Evolutionary conservation across 1,140 invertebrate species (phyloP).

Genomic region (Heterodera carotae): DNA sequence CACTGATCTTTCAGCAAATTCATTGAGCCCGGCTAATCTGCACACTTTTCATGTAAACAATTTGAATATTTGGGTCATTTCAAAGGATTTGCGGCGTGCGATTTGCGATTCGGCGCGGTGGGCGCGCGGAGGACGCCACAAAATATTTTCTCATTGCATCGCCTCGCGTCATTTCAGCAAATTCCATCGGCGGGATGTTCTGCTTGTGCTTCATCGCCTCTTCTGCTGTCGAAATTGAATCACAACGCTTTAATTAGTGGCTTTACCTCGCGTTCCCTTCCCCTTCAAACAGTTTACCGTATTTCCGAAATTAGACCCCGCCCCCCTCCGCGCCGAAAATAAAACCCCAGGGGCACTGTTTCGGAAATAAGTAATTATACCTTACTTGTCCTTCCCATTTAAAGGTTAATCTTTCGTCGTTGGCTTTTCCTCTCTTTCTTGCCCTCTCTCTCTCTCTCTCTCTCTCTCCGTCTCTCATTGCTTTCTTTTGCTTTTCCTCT

Average conservation of each 20-base stretch:
- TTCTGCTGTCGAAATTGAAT: too few relatives aligned
- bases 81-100: neutral
- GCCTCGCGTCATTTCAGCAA: neutral
- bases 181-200: neutral
- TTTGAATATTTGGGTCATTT: slow-evolving; percentile 35
- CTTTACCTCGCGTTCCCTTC: too few relatives aligned
- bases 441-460: neutral
- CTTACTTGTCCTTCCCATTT: too few relatives aligned
- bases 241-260: too few relatives aligned
- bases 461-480: neutral
- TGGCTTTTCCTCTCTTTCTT: neutral
- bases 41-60: slow-evolving; percentile 16
- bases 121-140: neutral
- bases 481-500: neutral
- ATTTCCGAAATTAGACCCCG: too few relatives aligned
- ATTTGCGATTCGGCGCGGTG: neutral
- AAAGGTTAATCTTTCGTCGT: too few relatives aligned
- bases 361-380: too few relatives aligned
- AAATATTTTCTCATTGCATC: neutral
- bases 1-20: neutral
- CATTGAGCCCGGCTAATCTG: neutral
- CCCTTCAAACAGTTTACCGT: too few relatives aligned
- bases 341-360: too few relatives aligned
- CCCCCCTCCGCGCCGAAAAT: too few relatives aligned
- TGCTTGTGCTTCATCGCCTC: too few relatives aligned